These are phyloP conservation scores for Drosophila burlai DNA, from an alignment of 1,140 invertebrate species.

Conservation along the genomic window DNA sequence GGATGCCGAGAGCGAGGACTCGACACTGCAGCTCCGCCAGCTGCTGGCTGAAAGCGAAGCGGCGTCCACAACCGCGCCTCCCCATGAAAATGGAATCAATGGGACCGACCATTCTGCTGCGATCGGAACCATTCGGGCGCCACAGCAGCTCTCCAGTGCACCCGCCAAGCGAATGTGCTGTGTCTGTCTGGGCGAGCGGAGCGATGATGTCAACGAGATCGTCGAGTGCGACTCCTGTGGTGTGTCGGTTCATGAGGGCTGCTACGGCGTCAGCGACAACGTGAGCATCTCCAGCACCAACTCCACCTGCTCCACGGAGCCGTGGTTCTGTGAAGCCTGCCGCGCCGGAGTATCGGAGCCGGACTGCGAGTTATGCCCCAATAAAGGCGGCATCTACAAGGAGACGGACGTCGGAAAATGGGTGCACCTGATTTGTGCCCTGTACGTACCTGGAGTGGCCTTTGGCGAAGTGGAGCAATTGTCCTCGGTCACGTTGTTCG, in stretches of 20 bases:
- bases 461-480: conserved; percentile 97
- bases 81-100: conserved; percentile 28
- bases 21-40: conserved; percentile 78
- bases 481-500: conserved; percentile 95
- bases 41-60: conserved; percentile 54
- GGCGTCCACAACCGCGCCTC: conserved; percentile 4
- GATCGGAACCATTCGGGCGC: conserved; percentile 2
- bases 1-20: conserved; percentile 74
- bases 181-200: conserved; percentile 96
- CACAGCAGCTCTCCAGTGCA: conserved; percentile 34
- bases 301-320: conserved; percentile 96
- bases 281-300: conserved; percentile 95
- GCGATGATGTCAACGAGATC: conserved; percentile 97
- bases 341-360: conserved; percentile 95
- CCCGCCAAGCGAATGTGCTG: conserved; percentile 91
- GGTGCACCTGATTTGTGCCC: conserved; percentile 98
- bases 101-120: conserved; percentile 9
- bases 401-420: conserved; percentile 98
- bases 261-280: conserved; percentile 97
- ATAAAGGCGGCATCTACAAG: conserved; percentile 97
- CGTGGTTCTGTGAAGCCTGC: conserved; percentile 99
- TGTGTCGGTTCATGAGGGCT: conserved; percentile 98
- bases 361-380: conserved; percentile 94
- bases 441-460: conserved; percentile 98
- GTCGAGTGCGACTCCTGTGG: conserved; percentile 98